A percentile compares a stretch with the other conserved stretches of the same genome.
phyloP scores from a whole-genome alignment of 1,140 invertebrate species.

The Eubasilissa regina region DNA sequence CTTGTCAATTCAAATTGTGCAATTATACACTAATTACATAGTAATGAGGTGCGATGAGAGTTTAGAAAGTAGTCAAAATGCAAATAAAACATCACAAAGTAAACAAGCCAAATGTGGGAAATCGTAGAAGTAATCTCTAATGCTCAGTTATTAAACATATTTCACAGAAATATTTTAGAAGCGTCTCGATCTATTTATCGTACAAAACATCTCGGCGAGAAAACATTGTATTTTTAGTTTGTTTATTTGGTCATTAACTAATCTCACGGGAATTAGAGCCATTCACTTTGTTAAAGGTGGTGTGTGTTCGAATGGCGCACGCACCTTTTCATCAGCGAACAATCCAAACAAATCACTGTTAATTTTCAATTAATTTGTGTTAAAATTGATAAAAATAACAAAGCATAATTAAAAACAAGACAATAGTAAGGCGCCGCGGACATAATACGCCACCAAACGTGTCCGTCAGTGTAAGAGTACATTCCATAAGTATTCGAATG shows the following conservation, averaged over 20 bases:
- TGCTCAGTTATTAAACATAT: neutral
- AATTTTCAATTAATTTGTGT: too few species aligned
- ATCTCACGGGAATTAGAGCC: neutral
- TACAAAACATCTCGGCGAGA: neutral
- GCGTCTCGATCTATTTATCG: neutral
- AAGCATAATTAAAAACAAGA: too few species aligned
- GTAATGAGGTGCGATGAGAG: constrained; percentile 32
- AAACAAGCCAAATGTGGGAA: constrained; percentile 27
- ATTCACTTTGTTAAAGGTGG: too few species aligned
- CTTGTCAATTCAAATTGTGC: neutral
- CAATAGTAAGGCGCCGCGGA: too few species aligned
- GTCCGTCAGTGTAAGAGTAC: too few species aligned
- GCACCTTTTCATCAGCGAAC: neutral
- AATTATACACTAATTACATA: constrained; percentile 6
- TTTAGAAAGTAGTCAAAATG: constrained; percentile 31
- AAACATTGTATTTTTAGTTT: neutral
- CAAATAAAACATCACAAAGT: constrained; percentile 2
- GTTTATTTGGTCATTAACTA: constrained; percentile 17
- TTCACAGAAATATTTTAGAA: neutral
- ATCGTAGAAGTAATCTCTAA: neutral
- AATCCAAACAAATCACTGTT: neutral
- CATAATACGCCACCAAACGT: too few species aligned
- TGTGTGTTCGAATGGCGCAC: too few species aligned
- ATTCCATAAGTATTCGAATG: too few species aligned
- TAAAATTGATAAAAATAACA: too few species aligned